Percentiles rank a stretch among this genome's conserved stretches.
Conservation (phyloP, 2,797 vertebrate species). For the Antennarius maculatus region DNA sequence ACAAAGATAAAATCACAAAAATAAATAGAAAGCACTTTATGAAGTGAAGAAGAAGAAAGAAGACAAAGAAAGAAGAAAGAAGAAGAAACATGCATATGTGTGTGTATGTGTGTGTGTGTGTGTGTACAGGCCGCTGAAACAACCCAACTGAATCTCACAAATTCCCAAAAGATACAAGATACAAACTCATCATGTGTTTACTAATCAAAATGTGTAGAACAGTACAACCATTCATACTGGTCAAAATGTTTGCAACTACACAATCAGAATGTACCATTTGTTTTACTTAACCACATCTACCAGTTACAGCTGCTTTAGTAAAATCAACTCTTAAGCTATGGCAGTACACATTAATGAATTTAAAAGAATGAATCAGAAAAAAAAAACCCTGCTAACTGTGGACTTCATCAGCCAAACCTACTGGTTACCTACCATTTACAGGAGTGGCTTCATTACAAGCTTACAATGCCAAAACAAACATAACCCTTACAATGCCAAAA, state of each 20-base stretch:
- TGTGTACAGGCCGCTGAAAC: no score
- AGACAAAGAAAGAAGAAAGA: no score
- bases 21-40: no score
- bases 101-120: no score
- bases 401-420: conserved; percentile 83
- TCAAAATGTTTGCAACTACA: conserved; percentile 10
- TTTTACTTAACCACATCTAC: neutral
- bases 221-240: neutral
- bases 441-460: conserved; percentile 90
- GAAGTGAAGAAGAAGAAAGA: no score
- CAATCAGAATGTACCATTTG: neutral
- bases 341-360: conserved; percentile 3
- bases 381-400: conserved; percentile 54
- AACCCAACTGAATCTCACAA: no score
- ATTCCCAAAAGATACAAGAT: neutral
- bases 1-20: no score
- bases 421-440: conserved; percentile 86
- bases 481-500: neutral
- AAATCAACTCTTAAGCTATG: neutral
- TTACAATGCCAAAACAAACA: conserved; percentile 67
- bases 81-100: no score
- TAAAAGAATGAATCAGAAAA: conserved; percentile 2
- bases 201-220: conserved; percentile 42
- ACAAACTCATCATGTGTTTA: conserved; percentile 38
- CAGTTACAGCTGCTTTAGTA: conserved; percentile 9